Percentiles rank a stretch among this genome's conserved stretches.
These are phyloP conservation scores for Nansenia antarctica DNA, from an alignment of 2,113 vertebrate species.

Conservation along the genomic window DNA sequence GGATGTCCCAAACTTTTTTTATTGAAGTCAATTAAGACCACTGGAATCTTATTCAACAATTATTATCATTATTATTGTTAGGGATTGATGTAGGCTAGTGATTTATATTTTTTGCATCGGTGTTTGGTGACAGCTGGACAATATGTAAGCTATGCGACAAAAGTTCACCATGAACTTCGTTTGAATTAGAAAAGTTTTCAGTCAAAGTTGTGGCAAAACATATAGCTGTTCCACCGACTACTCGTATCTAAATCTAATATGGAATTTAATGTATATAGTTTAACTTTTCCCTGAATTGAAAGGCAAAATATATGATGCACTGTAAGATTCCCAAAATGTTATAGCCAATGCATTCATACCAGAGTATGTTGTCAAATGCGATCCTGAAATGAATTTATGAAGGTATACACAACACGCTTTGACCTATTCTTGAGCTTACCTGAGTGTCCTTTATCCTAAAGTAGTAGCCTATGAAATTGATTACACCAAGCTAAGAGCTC, in stretches of 20 bases:
- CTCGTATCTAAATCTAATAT: too few species aligned
- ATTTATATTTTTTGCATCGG: not conserved
- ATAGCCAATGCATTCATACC: not conserved
- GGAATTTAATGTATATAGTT: too few species aligned
- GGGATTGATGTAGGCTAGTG: not conserved
- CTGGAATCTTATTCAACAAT: not conserved
- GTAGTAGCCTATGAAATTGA: not conserved
- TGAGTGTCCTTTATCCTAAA: constrained; percentile 6
- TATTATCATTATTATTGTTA: not conserved
- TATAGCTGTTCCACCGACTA: too few species aligned
- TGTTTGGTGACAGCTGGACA: constrained; percentile 1
- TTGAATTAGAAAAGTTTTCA: constrained; percentile 2
- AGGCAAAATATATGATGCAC: not conserved
- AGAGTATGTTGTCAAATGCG: not conserved
- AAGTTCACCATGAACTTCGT: not conserved
- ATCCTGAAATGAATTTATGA: not conserved
- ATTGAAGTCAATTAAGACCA: constrained; percentile 13
- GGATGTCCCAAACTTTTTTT: constrained; percentile 46
- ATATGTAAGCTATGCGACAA: not conserved
- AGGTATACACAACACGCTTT: not conserved
- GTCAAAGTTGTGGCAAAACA: too few species aligned
- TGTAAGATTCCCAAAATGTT: not conserved
- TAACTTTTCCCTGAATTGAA: too few species aligned
- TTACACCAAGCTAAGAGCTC: constrained; percentile 36
- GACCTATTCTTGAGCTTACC: constrained; percentile 11